Percentiles rank a stretch among this genome's conserved stretches.
Evolutionary conservation across 2,888 invertebrate genomes (phyloP).

Genomic region (Drosophila incognita): DNA sequence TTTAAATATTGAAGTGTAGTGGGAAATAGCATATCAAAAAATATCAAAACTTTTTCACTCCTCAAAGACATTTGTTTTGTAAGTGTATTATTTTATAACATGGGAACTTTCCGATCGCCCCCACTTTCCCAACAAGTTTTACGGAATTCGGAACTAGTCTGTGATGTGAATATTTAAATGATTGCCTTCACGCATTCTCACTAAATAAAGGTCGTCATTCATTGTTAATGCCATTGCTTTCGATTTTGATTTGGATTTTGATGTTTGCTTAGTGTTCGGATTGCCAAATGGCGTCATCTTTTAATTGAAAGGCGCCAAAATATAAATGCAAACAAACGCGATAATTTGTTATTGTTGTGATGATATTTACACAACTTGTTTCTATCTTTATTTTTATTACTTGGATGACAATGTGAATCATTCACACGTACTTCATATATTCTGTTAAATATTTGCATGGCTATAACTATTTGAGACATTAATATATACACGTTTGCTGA

Average conservation of each 20-base stretch:
- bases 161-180: constrained; percentile 31
- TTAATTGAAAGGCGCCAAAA: constrained; percentile 31
- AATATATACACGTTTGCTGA: constrained; percentile 45
- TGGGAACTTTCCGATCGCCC: constrained; percentile 12
- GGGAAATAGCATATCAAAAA: not conserved
- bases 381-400: constrained; percentile 14
- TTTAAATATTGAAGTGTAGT: not conserved
- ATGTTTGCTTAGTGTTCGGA: constrained; percentile 24
- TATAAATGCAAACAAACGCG: constrained; percentile 13
- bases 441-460: constrained; percentile 17
- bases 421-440: constrained; percentile 14
- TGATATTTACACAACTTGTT: constrained; percentile 34
- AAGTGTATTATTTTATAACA: not conserved
- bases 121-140: constrained; percentile 7
- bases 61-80: not conserved
- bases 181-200: constrained; percentile 49
- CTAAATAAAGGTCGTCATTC: constrained; percentile 48
- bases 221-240: constrained; percentile 38
- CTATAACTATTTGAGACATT: constrained; percentile 14
- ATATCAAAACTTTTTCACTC: not conserved
- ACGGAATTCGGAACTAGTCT: constrained; percentile 49
- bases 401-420: constrained; percentile 34
- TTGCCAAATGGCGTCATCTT: constrained; percentile 60
- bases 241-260: constrained; percentile 6
- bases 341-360: constrained; percentile 8